phyloP scores from a whole-genome alignment of 2,113 vertebrate species.

The Phrynocephalus versicolor region DNA sequence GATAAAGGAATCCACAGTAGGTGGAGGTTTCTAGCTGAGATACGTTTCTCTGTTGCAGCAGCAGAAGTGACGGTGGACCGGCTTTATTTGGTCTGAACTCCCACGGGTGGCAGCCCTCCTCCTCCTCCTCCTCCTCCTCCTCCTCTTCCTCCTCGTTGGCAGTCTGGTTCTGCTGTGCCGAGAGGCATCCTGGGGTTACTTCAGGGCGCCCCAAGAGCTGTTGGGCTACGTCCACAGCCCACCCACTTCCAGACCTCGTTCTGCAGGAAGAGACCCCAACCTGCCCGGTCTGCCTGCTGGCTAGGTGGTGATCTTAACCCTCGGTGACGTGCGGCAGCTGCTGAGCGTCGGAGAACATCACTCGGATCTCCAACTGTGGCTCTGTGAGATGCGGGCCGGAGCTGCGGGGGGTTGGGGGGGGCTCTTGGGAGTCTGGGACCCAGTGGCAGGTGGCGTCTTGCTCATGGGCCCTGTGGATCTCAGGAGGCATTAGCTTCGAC shows the following conservation, averaged over 20 bases:
- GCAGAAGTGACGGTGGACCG: too few species aligned
- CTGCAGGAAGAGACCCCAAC: neutral
- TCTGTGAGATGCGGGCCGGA: conserved; percentile 33
- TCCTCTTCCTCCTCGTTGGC: too few species aligned
- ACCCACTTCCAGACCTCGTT: neutral
- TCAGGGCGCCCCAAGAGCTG: neutral
- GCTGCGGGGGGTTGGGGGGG: conserved; percentile 30
- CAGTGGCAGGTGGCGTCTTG: neutral
- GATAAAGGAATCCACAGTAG: too few species aligned
- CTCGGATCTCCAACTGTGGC: conserved; percentile 61
- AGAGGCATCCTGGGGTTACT: neutral
- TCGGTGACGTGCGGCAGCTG: conserved; percentile 52
- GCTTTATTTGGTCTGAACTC: too few species aligned
- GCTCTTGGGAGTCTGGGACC: conserved; percentile 35
- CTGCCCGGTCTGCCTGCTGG: neutral
- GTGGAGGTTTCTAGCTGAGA: too few species aligned
- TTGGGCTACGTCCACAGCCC: too few species aligned
- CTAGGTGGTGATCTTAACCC: conserved; percentile 48
- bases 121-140: too few species aligned
- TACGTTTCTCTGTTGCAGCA: too few species aligned
- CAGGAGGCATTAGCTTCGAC: too few species aligned
- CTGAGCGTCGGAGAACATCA: conserved; percentile 62
- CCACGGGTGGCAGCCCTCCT: too few species aligned
- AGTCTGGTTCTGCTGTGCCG: too few species aligned
- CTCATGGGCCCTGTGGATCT: neutral